A percentile compares a stretch with the other conserved stretches of the same genome.
These are phyloP conservation scores for Amiota communis DNA, from an alignment of 2,888 invertebrate species.

Conservation along the genomic window DNA sequence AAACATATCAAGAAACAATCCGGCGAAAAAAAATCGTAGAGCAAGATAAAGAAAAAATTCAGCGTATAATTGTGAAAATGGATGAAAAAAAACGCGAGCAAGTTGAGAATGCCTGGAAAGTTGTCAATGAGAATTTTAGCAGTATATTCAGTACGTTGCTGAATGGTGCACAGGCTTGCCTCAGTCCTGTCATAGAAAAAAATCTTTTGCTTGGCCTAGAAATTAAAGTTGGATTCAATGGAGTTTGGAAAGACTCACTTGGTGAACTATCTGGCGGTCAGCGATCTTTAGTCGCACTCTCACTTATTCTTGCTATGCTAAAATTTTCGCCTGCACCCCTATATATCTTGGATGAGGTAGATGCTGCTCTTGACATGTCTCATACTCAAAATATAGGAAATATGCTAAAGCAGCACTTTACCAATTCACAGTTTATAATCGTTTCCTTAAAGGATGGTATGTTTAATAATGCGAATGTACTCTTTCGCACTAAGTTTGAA, in stretches of 20 bases:
- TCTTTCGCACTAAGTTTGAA: slow-evolving; percentile 94
- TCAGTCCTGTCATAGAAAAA: slow-evolving; percentile 77
- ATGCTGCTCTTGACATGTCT: slow-evolving; percentile 96
- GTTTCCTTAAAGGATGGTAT: slow-evolving; percentile 99
- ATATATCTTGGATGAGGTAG: slow-evolving; percentile 99
- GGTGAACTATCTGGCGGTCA: slow-evolving; percentile 98
- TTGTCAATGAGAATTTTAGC: slow-evolving; percentile 94
- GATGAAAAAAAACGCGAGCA: slow-evolving; percentile 93
- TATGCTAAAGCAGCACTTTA: slow-evolving; percentile 93
- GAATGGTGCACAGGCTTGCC: slow-evolving; percentile 90
- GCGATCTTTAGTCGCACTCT: slow-evolving; percentile 94
- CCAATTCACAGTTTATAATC: slow-evolving; percentile 94
- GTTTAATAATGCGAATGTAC: slow-evolving; percentile 99
- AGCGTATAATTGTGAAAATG: slow-evolving; percentile 86
- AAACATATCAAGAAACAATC: slow-evolving; percentile 80
- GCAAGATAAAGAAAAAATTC: slow-evolving; percentile 82
- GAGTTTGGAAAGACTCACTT: slow-evolving; percentile 95
- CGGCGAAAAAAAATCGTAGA: slow-evolving; percentile 83
- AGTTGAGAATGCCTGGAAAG: slow-evolving; percentile 85
- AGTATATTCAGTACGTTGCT: slow-evolving; percentile 93
- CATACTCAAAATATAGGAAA: slow-evolving; percentile 99
- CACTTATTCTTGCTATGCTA: slow-evolving; percentile 95
- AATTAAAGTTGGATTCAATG: slow-evolving; percentile 93
- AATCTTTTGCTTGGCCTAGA: slow-evolving; percentile 86
- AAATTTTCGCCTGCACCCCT: slow-evolving; percentile 98